phyloP scores from a whole-genome alignment of 2,797 vertebrate species.

The Tapera naevia region DNA sequence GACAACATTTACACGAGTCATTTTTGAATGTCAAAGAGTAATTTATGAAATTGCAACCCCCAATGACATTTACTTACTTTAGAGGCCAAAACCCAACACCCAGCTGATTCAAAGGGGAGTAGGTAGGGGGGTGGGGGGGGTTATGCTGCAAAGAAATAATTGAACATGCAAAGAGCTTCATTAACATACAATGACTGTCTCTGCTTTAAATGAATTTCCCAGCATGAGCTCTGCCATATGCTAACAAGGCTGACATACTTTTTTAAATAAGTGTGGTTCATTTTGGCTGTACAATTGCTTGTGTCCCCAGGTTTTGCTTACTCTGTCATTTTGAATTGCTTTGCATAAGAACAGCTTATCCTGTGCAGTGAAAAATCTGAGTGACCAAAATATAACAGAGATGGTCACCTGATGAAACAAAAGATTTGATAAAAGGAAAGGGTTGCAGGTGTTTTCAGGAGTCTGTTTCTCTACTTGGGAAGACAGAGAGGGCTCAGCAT shows the following conservation, averaged over 20 bases:
- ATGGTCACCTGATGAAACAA: background rate
- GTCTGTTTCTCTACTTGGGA: background rate
- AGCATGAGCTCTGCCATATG: constrained; percentile 32
- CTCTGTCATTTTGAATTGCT: constrained; percentile 3
- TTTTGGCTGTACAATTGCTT: background rate
- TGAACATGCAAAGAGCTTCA: constrained; percentile 10
- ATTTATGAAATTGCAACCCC: background rate
- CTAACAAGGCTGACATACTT: constrained; percentile 18
- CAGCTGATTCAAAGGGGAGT: background rate
- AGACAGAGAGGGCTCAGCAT: background rate
- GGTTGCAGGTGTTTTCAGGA: background rate
- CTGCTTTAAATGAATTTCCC: constrained; percentile 49
- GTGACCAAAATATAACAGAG: background rate
- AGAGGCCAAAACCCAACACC: constrained; percentile 15
- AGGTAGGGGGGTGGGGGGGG: background rate
- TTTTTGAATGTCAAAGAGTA: constrained; percentile 14
- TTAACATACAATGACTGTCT: constrained; percentile 46
- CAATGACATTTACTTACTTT: background rate
- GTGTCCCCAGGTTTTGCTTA: constrained; percentile 22
- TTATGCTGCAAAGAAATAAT: background rate
- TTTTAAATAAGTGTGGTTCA: background rate
- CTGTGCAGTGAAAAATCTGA: constrained; percentile 11
- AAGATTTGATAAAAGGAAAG: background rate
- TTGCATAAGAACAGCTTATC: constrained; percentile 4
- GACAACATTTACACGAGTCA: background rate